Percentiles rank a stretch among this genome's conserved stretches.
Conservation (phyloP, 2,797 vertebrate species). For the Falco peregrinus region DNA sequence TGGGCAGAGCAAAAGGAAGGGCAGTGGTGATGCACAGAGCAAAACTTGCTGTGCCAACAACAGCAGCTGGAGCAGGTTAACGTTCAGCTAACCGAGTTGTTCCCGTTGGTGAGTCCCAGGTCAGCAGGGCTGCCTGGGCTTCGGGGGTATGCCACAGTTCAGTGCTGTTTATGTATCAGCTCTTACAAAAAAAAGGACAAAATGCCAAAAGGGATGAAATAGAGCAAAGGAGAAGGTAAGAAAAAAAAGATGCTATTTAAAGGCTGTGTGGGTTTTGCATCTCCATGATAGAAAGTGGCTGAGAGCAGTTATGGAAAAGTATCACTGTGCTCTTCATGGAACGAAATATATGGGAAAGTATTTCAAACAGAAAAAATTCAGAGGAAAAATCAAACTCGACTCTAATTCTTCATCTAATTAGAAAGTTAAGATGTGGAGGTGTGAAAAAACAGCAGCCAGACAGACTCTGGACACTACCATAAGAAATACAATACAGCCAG, state of each 20-base stretch:
- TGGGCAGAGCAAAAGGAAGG: neutral
- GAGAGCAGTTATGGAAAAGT: neutral
- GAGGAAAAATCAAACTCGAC: neutral
- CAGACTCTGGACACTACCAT: neutral
- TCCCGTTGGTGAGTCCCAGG: neutral
- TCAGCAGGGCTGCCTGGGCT: neutral
- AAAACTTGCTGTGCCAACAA: neutral
- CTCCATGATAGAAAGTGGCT: neutral
- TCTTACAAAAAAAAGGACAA: neutral
- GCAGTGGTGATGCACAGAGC: too few relatives aligned
- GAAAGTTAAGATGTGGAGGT: neutral
- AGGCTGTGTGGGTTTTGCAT: neutral
- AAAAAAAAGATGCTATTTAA: neutral
- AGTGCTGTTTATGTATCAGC: neutral
- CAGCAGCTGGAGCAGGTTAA: neutral
- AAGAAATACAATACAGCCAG: neutral
- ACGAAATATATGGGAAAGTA: neutral
- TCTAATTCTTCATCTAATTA: neutral
- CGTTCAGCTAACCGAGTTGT: neutral
- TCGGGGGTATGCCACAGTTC: neutral
- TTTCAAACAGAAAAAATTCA: neutral
- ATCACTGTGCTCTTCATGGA: rapidly evolving
- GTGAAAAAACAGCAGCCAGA: neutral
- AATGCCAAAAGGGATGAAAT: neutral
- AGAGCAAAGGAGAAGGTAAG: neutral